Evolutionary conservation across 1,140 invertebrate species (phyloP).

Genomic region (Chlorops oryzae): DNA sequence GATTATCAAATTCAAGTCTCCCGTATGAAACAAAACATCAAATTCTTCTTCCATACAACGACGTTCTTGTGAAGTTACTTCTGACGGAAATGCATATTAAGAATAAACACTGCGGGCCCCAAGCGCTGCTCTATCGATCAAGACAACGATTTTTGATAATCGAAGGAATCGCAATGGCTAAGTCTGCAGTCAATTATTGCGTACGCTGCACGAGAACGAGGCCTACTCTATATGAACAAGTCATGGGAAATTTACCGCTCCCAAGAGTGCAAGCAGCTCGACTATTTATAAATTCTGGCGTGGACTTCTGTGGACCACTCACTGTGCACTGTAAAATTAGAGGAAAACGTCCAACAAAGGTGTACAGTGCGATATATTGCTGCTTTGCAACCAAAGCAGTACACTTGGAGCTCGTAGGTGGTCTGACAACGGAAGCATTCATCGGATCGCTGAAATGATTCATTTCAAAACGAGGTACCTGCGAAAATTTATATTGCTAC

Average conservation of each 20-base stretch:
- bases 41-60: too few species aligned
- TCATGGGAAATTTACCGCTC: slow-evolving; percentile 11
- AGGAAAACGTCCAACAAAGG: slow-evolving; percentile 5
- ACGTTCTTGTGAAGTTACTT: too few species aligned
- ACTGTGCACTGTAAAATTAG: slow-evolving; percentile 3
- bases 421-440: slow-evolving; percentile 20
- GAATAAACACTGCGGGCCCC: too few species aligned
- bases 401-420: slow-evolving; percentile 26
- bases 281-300: slow-evolving; percentile 8
- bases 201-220: slow-evolving; percentile 1
- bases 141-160: slow-evolving; percentile 4
- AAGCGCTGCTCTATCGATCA: too few species aligned
- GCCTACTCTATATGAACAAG: slow-evolving; percentile 1
- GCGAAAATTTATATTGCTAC: slow-evolving; percentile 24
- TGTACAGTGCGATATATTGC: slow-evolving; percentile 18
- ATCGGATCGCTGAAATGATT: slow-evolving; percentile 21
- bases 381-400: slow-evolving; percentile 29
- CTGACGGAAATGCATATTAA: too few species aligned
- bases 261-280: background rate
- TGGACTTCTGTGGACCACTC: slow-evolving; percentile 14
- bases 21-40: too few species aligned
- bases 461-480: slow-evolving; percentile 14
- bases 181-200: background rate
- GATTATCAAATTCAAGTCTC: too few species aligned
- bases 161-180: background rate